Base-by-base conservation (phyloP, 2,113 vertebrate species). In the Ammodytes dubius region DNA sequence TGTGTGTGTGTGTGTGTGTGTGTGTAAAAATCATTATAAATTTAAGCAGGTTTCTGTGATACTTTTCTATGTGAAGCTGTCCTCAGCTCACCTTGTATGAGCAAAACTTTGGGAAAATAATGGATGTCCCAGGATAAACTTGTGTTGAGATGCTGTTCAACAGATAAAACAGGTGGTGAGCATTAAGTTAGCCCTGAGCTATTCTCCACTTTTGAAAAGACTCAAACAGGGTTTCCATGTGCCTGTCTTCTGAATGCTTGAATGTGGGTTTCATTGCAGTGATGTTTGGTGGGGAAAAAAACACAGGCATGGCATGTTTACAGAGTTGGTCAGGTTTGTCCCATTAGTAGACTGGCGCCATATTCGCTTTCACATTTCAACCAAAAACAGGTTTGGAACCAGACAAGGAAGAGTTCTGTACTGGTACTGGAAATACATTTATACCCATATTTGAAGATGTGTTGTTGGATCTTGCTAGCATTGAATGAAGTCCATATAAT, bases 321-420 rank as follows among this genome's bases (percentile, higher is more conserved):
- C 60, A 39, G 0, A 47, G 14, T 37, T 37, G 53, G 43, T 61
- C 72, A 15, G 8, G 43, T 46, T n/a, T 67, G 74, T 74, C 77
- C 67, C 49, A 17, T 79, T 79, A 66, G 74, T 49, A 69, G 19
- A 11, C n/a, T 5, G 57, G 47, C 43, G 53, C 35, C 50, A 19
- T 69, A 63, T 69, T 65, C 63, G 37, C 47, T 64, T 77, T 58
- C 67, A 78, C 46, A 46, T 61, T 61, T 75, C 2, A 8, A 68
- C 49, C 14, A 52, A 47, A 46, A 78, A 49, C 52, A 17, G 58
- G 40, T 47, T 59, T 58, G 47, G 58, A 79, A 76, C 50, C 37
- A 63, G 76, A 46, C 47, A 39, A 4, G 46, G 65, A 74, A 49
- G 56, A 63, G 43, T 49, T 61, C n/a, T 13, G 27, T 17, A 42